These are phyloP conservation scores for Fulica atra DNA, from an alignment of 2,113 vertebrate species.

Conservation along the genomic window DNA sequence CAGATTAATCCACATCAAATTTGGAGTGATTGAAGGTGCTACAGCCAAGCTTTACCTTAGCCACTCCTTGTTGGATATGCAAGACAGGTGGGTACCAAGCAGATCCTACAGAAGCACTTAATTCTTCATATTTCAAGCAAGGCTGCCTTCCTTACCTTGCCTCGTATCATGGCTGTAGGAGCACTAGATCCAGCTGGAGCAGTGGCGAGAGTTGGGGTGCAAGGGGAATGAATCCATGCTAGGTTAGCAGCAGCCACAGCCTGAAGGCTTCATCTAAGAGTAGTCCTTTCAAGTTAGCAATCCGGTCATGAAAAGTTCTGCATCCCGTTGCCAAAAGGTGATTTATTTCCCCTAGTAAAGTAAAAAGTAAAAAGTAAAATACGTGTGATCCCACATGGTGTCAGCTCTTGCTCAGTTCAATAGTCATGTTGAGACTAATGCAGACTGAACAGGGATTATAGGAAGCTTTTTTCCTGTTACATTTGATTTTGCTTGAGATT, in stretches of 20 bases:
- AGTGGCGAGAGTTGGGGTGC: not conserved
- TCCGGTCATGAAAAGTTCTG: not conserved
- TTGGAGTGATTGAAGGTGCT: not conserved
- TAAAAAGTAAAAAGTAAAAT: not conserved
- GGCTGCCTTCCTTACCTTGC: not conserved
- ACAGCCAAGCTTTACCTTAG: not conserved
- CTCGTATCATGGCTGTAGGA: not conserved
- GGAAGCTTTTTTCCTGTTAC: not conserved
- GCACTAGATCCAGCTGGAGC: not conserved
- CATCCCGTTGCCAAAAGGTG: not conserved
- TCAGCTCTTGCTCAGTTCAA: not conserved
- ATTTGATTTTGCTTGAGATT: not conserved
- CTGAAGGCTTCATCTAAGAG: not conserved
- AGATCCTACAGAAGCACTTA: not conserved
- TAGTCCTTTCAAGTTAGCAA: not conserved
- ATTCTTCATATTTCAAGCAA: not conserved
- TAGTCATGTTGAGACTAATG: not conserved
- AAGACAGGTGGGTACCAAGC: not conserved
- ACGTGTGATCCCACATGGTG: not conserved
- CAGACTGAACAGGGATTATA: not conserved
- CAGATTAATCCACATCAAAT: not conserved
- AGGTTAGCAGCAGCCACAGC: not conserved
- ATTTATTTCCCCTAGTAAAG: not conserved
- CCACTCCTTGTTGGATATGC: accelerated
- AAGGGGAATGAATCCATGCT: accelerated